Conservation (phyloP, 2,113 vertebrate species). For the Cyphomyrus plagiostoma region DNA sequence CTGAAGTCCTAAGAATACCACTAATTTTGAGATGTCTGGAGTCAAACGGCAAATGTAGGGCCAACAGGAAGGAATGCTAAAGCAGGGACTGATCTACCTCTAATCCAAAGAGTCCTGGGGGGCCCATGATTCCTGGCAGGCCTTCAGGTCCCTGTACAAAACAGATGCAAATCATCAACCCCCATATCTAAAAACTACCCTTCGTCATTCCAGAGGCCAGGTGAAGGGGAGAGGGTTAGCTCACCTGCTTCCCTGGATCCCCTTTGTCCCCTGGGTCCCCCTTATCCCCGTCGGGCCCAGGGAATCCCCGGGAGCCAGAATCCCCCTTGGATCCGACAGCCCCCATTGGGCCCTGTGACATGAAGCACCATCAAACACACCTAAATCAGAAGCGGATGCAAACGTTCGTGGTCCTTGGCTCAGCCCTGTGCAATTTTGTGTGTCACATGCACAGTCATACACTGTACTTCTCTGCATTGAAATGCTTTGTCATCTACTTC, state of each 20-base stretch:
- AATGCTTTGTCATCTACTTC: background rate
- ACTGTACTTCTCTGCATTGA: background rate
- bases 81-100: conserved; percentile 50
- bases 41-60: background rate
- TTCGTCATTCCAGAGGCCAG: background rate
- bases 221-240: background rate
- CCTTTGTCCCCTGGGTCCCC: conserved; percentile 64
- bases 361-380: background rate
- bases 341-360: conserved; percentile 55
- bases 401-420: background rate
- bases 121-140: conserved; percentile 59
- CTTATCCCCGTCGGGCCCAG: conserved; percentile 56
- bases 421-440: too few relatives aligned
- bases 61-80: background rate
- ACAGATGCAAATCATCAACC: background rate
- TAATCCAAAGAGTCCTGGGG: conserved; percentile 50
- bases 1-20: background rate
- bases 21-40: background rate
- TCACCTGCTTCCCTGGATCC: conserved; percentile 60
- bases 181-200: background rate
- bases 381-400: background rate
- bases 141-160: conserved; percentile 63
- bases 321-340: conserved; percentile 53
- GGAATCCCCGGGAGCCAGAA: conserved; percentile 54
- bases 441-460: background rate